Evolutionary conservation across 2,797 vertebrate genomes (phyloP).

Genomic region (Harpagifer antarcticus): DNA sequence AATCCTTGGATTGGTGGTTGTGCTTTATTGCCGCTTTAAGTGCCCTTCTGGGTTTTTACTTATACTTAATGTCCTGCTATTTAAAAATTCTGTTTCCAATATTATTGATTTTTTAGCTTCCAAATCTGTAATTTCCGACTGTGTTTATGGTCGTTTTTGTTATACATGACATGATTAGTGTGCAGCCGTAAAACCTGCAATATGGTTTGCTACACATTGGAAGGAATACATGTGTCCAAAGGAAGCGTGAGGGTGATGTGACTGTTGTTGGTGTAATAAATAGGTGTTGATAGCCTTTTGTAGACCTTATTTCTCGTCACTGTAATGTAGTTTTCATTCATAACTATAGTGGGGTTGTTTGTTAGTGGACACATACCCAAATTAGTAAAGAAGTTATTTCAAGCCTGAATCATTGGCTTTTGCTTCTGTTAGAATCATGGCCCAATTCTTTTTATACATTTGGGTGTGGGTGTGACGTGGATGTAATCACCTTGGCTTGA

Average conservation of each 20-base stretch:
- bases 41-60: constrained; percentile 60
- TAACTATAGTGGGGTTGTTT: no score
- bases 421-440: no score
- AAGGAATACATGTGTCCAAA: no score
- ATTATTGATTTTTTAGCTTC: constrained; percentile 20
- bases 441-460: constrained; percentile 48
- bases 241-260: no score
- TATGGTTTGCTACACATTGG: no score
- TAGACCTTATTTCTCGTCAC: no score
- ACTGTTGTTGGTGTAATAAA: no score
- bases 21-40: constrained; percentile 51
- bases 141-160: background rate
- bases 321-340: no score
- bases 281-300: no score
- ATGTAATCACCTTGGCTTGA: constrained; percentile 81
- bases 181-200: constrained; percentile 28
- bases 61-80: constrained; percentile 35
- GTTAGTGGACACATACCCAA: no score
- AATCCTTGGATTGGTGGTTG: constrained; percentile 71
- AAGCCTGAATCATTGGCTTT: no score
- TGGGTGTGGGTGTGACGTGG: constrained; percentile 81
- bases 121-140: constrained; percentile 7
- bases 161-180: constrained; percentile 3
- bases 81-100: constrained; percentile 26
- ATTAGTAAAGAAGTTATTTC: no score